Evolutionary conservation across 2,888 invertebrate species (phyloP).

Genomic region (Thera obeliscata): DNA sequence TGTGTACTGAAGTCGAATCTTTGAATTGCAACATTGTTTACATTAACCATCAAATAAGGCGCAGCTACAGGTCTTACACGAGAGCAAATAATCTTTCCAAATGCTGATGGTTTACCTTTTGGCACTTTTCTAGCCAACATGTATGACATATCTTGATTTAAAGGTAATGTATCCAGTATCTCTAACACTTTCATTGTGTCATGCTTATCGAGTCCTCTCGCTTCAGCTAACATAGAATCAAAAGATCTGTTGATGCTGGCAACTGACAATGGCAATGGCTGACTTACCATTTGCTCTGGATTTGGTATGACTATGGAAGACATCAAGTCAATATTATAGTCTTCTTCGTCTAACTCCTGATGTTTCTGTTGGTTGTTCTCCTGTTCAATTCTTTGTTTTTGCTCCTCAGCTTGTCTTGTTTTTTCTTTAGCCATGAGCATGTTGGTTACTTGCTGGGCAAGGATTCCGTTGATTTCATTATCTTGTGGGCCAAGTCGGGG

Average conservation of each 20-base stretch:
- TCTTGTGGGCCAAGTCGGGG: constrained; percentile 56
- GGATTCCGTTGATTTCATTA: constrained; percentile 58
- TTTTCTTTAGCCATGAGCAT: constrained; percentile 72
- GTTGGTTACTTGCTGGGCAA: constrained; percentile 68
- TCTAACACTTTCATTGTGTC: constrained; percentile 8
- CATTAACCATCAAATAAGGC: constrained; percentile 58
- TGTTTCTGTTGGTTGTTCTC: constrained; percentile 53
- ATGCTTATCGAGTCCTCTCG: constrained; percentile 8
- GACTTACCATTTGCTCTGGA: constrained; percentile 38
- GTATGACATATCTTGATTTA: constrained; percentile 62
- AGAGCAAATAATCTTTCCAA: constrained; percentile 67
- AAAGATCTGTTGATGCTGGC: constrained; percentile 47
- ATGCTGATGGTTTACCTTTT: constrained; percentile 62
- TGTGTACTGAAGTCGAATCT: constrained; percentile 67
- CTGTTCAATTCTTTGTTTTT: constrained; percentile 50
- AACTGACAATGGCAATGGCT: constrained; percentile 14
- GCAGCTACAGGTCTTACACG: constrained; percentile 60
- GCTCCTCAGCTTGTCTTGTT: constrained; percentile 57
- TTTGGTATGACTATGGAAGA: constrained; percentile 55
- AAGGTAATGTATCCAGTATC: constrained; percentile 25
- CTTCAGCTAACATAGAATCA: constrained; percentile 58
- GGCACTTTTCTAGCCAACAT: constrained; percentile 58
- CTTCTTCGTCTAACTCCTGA: constrained; percentile 49
- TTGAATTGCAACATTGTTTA: constrained; percentile 46
- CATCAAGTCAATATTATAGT: constrained; percentile 67